Evolutionary conservation across 64 coral and sea anemone genomes (phyloP).

Genomic region (Montipora cactus): DNA sequence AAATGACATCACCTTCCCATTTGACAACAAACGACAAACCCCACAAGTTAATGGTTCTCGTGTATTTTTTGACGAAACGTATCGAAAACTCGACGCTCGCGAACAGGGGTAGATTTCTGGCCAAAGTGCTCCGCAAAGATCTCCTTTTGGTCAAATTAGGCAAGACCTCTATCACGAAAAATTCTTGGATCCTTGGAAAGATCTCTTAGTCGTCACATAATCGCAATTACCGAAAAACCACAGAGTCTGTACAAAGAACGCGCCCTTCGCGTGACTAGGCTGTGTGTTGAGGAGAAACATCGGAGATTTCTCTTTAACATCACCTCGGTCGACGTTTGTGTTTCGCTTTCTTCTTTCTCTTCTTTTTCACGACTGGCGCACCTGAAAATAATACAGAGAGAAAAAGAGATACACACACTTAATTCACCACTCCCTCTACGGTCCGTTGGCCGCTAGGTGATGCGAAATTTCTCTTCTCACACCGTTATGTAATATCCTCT

Average conservation of each 20-base stretch:
- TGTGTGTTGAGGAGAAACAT: neutral
- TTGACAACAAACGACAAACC: neutral
- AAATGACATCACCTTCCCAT: too few species aligned
- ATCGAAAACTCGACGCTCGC: neutral
- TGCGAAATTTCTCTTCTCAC: too few species aligned
- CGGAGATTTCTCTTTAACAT: neutral
- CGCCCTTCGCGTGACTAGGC: neutral
- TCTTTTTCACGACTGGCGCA: slow-evolving; percentile 68
- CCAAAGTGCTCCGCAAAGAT: neutral
- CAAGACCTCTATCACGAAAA: neutral
- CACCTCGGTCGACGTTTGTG: slow-evolving; percentile 74
- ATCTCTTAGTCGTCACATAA: neutral
- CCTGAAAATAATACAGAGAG: slow-evolving; percentile 56
- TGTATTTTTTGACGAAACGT: neutral
- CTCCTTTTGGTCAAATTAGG: neutral
- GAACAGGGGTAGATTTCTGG: neutral
- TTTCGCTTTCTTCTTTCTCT: slow-evolving; percentile 96
- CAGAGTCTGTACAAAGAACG: neutral
- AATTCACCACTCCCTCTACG: too few species aligned
- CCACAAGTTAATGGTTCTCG: too few species aligned
- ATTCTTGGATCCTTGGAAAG: neutral
- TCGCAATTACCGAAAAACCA: too few species aligned
- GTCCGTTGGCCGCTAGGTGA: too few species aligned
- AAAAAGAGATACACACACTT: neutral
- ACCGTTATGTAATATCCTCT: too few species aligned